Evolutionary conservation across 2,888 invertebrate species (phyloP), one percentile per base, ranked within the genome.

Genomic region (Chymomyza amoena): DNA sequence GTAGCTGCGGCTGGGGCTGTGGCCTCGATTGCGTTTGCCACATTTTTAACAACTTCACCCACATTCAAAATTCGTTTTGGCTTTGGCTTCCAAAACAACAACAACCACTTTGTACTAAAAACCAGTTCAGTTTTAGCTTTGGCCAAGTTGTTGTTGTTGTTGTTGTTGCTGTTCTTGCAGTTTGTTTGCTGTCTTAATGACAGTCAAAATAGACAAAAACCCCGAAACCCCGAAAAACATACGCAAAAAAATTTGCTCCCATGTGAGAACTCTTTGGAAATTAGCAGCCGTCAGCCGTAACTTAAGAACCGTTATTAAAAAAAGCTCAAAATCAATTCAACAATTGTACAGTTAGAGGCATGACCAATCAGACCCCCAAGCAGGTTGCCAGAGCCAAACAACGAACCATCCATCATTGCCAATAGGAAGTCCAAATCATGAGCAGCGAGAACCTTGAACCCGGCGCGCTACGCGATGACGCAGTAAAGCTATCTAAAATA

Each of bases 21-120:
- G 78, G 78, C 82, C 82, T 83, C 86, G 82, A 83, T 86, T 82
- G 81, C 84, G 69, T 82, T 81, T 83, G 85, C 79, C 76, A 78
- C 81, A 76, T 78, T 84, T 79, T 79, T 79, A 84, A 86, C 83
- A 83, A 84, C 87, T 83, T 83, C 83, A 83, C 83, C 83, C 83
- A 83, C 83, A 83, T 83, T 86, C 82, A 81, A 83, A 83, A 83
- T 83, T 83, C 80, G 83, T 78, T 83, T 84, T 84, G 87, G 86
- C 77, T 82, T 78, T 80, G 77, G 76, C 70, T 70, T 74, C 69
- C 68, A 68, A 64, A 68, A 66, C 68, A 62, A 61, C 54, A 60
- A 20, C 28, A 45, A 39, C 50, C 51, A 60, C 59, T 57, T 45
- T 3, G 15, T 56, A 54, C 54, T 18, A 45, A 20, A 75, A 74